These are phyloP conservation scores for Coenonympha glycerion DNA, from an alignment of 2,888 invertebrate species.

Conservation along the genomic window DNA sequence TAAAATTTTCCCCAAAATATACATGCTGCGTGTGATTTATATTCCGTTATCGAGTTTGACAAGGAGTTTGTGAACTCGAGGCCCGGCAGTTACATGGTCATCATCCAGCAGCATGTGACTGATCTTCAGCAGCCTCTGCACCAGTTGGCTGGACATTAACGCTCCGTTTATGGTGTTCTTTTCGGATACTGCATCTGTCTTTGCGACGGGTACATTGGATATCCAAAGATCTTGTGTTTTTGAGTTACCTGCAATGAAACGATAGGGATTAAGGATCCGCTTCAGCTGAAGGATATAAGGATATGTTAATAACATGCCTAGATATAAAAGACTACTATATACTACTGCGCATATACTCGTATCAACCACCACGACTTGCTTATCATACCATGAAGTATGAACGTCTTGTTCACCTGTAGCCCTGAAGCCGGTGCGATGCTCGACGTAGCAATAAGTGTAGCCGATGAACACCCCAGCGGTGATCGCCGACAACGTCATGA, in stretches of 20 bases:
- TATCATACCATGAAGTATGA: no score
- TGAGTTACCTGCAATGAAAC: slow-evolving; percentile 35
- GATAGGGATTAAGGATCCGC: no score
- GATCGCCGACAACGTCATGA: no score
- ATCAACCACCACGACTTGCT: slow-evolving; percentile 49
- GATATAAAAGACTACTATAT: no score
- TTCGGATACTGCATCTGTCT: slow-evolving; percentile 21
- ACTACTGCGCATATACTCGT: no score
- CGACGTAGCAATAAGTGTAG: slow-evolving; percentile 61
- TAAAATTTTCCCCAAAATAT: neutral
- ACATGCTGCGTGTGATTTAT: neutral
- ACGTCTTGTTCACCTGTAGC: slow-evolving; percentile 23
- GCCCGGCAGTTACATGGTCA: slow-evolving; percentile 19
- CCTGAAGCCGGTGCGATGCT: slow-evolving; percentile 38
- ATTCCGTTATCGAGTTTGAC: neutral
- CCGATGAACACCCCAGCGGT: slow-evolving; percentile 53
- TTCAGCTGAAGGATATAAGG: no score
- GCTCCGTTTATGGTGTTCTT: slow-evolving; percentile 45
- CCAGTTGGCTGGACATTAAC: slow-evolving; percentile 37
- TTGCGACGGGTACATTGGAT: slow-evolving; percentile 27
- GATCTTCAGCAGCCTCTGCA: slow-evolving; percentile 42
- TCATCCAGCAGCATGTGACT: slow-evolving; percentile 37
- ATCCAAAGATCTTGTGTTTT: slow-evolving; percentile 37
- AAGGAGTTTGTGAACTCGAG: neutral
- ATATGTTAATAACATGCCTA: no score